phyloP scores from a whole-genome alignment of 2,113 vertebrate species.

The Cairina moschata region DNA sequence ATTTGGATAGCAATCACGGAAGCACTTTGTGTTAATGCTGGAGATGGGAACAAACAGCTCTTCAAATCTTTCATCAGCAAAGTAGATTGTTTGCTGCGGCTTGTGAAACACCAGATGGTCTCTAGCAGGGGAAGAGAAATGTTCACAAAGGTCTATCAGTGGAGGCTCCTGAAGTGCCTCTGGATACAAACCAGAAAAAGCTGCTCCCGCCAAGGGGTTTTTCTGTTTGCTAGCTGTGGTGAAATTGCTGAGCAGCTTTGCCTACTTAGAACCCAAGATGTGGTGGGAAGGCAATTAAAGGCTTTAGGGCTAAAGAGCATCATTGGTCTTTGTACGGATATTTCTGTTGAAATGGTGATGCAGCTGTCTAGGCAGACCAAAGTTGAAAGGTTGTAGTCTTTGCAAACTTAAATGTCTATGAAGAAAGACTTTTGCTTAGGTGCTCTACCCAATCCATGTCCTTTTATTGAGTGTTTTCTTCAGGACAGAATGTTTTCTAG shows the following conservation, averaged over 20 bases:
- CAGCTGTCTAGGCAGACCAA: not conserved
- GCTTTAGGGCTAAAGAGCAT: not conserved
- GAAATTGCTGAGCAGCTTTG: constrained; percentile 6
- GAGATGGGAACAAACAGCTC: not conserved
- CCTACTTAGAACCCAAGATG: not conserved
- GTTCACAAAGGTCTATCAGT: rapidly evolving
- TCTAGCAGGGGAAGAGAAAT: not conserved
- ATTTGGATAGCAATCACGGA: not conserved
- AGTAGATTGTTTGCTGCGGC: not conserved
- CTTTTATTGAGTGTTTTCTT: not conserved
- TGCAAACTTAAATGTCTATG: not conserved
- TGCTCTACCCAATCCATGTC: not conserved
- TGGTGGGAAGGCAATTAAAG: not conserved
- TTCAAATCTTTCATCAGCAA: not conserved
- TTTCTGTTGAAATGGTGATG: constrained; percentile 4
- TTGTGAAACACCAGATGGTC: not conserved
- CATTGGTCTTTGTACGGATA: not conserved
- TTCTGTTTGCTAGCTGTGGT: not conserved
- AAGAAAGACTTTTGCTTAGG: not conserved
- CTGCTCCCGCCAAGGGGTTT: not conserved
- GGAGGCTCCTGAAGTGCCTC: not conserved
- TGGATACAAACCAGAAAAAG: not conserved
- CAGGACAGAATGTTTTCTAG: not conserved
- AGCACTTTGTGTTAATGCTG: not conserved
- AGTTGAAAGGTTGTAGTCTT: constrained; percentile 5